Percentiles rank a stretch among this genome's conserved stretches.
Conservation (phyloP, 2,797 vertebrate genomes). For the Clarias pachynema region DNA sequence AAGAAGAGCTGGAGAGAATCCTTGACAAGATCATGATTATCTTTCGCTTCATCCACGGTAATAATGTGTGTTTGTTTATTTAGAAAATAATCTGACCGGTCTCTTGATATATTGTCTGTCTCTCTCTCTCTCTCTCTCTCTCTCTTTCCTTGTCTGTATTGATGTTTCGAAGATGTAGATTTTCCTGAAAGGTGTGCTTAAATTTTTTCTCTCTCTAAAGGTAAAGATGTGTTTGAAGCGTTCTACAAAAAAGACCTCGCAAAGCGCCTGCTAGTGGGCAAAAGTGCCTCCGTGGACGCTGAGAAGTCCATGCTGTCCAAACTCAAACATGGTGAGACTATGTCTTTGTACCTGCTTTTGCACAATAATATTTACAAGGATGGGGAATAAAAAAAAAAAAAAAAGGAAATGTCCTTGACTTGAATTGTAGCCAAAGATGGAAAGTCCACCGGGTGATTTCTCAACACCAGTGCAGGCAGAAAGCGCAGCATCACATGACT, state of each 20-base stretch:
- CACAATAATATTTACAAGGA: background rate
- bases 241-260: slow-evolving; percentile 99
- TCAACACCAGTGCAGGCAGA: background rate
- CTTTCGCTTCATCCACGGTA: slow-evolving; percentile 99
- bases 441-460: slow-evolving; percentile 25
- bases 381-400: background rate
- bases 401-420: background rate
- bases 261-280: slow-evolving; percentile 95
- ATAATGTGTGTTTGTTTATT: too few species aligned
- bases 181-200: background rate
- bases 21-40: slow-evolving; percentile 99
- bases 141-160: background rate
- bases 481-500: slow-evolving; percentile 32
- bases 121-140: background rate
- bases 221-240: slow-evolving; percentile 98
- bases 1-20: slow-evolving; percentile 98
- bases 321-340: slow-evolving; percentile 89
- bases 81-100: too few species aligned
- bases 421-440: background rate
- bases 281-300: slow-evolving; percentile 97
- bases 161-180: background rate
- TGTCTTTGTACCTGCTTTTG: background rate
- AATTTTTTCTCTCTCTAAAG: slow-evolving; percentile 63
- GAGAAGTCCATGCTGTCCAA: slow-evolving; percentile 99
- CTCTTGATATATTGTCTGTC: background rate